Conservation (phyloP, 1,140 invertebrate species). For the Gryllus bimaculatus region DNA sequence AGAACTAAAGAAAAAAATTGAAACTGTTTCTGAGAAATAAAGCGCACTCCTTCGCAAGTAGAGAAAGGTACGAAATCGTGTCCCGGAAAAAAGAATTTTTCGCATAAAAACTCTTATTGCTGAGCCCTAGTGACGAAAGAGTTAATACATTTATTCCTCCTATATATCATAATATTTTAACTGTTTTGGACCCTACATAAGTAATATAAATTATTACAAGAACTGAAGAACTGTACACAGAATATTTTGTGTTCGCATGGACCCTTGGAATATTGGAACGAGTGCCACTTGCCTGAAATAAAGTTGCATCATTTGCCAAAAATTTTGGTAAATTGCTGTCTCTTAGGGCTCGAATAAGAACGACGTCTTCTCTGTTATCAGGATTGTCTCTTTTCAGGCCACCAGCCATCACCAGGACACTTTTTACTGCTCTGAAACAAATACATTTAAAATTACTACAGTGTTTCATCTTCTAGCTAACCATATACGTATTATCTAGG, state of each 20-base stretch:
- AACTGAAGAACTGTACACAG: not conserved
- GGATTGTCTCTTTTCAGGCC: constrained; percentile 76
- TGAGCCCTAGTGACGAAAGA: too few relatives aligned
- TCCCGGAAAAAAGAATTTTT: too few relatives aligned
- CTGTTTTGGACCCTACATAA: not conserved
- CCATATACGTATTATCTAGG: too few relatives aligned
- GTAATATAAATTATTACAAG: not conserved
- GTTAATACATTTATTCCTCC: too few relatives aligned
- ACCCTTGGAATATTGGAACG: not conserved
- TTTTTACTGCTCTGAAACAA: constrained; percentile 42
- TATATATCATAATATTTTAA: not conserved
- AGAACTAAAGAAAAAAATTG: too few relatives aligned
- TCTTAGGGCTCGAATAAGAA: constrained; percentile 69
- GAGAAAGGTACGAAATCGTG: too few relatives aligned
- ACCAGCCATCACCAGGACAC: constrained; percentile 75
- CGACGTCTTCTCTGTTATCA: constrained; percentile 67
- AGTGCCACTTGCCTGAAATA: constrained; percentile 47
- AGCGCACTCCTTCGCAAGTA: too few relatives aligned
- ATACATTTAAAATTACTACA: too few relatives aligned
- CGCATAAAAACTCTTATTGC: too few relatives aligned
- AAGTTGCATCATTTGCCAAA: constrained; percentile 68
- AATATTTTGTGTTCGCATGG: not conserved
- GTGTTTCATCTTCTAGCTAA: too few relatives aligned
- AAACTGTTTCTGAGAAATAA: too few relatives aligned
- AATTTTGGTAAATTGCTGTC: constrained; percentile 93